Base-by-base conservation (phyloP, 1,140 invertebrate species). In the Druon quercuslanigerum region DNA sequence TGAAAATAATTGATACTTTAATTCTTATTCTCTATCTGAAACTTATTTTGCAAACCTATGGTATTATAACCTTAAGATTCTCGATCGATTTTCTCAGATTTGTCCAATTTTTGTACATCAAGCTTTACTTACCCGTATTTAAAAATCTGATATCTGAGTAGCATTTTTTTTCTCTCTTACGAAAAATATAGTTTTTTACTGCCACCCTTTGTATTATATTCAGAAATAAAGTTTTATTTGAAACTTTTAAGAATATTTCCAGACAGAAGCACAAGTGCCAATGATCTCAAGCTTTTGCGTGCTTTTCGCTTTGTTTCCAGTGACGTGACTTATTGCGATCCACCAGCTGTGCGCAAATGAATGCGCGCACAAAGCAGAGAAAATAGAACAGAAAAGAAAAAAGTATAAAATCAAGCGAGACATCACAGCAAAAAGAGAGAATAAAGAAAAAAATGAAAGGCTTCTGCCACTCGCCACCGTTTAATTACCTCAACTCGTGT, bases 281-380 rank as follows among this genome's bases (percentile, higher is more conserved):
- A 84, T 85, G 84, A 85, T 86, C 84, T 86, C 83, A 83, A 25
- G 72, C 70, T 9, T 70, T 17, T 71, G 40, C 56, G 17, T 60
- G 40, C 40, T 33, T 60, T 66, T 40, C 8, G 14, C n/a, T 66
- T 66, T 40, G 9, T 33, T 40, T 6, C 11, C 57, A 66, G 14
- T 14, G 52, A 54, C 52, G 40, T 54, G 52, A 19, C 2, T 54
- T n/a, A 9, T n/a, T n/a, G 11, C 52, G n/a, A 54, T 54, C 17
- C 3, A 54, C 25, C 25, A 33, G 25, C 14, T 54, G 13, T 54
- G 2, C 4, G 1, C 0, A 17, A 54, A n/a, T 54, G 52, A 54
- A 46, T 54, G 52, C 52, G 5, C 52, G 17, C 52, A n/a, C n/a
- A 54, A 17, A n/a, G n/a, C 17, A 6, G 52, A 6, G n/a, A 54